Conservation (phyloP, 2,113 vertebrate genomes). For the Apistogramma diplotaenia region DNA sequence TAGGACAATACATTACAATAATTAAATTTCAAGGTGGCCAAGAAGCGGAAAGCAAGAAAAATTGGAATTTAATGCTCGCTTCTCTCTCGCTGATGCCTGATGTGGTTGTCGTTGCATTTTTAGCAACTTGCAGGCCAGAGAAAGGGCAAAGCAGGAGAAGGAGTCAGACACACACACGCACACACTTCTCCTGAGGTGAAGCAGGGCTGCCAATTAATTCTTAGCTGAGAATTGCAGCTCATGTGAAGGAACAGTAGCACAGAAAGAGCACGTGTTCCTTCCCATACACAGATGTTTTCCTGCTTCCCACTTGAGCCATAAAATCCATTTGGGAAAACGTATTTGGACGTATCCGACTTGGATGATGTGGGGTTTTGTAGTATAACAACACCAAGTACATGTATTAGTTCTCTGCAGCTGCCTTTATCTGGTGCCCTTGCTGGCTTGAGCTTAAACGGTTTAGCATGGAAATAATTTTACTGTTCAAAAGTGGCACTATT, state of each 20-base stretch:
- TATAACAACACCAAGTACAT: slow-evolving; percentile 15
- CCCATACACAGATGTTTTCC: neutral
- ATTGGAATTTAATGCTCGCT: slow-evolving; percentile 71
- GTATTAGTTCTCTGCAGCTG: slow-evolving; percentile 15
- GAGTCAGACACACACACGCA: neutral
- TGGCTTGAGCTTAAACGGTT: slow-evolving; percentile 14
- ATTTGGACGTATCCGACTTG: slow-evolving; percentile 34
- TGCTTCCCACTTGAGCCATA: slow-evolving; percentile 18
- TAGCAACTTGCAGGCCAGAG: slow-evolving; percentile 26
- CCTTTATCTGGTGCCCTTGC: neutral
- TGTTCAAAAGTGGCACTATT: neutral
- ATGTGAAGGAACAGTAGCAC: slow-evolving; percentile 4
- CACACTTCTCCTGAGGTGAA: slow-evolving; percentile 19
- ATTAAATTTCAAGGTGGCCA: slow-evolving; percentile 78
- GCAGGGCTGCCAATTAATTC: slow-evolving; percentile 51
- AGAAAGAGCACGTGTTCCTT: neutral
- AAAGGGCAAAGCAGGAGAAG: slow-evolving; percentile 8
- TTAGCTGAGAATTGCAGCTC: slow-evolving; percentile 29
- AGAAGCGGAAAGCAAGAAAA: slow-evolving; percentile 66
- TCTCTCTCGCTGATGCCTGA: slow-evolving; percentile 31
- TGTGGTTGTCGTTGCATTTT: slow-evolving; percentile 57
- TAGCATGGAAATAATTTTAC: slow-evolving; percentile 15
- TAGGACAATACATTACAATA: slow-evolving; percentile 78
- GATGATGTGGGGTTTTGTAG: slow-evolving; percentile 7
- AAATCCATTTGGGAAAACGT: slow-evolving; percentile 27